Evolutionary conservation across 2,113 vertebrate species (phyloP), one percentile per base, ranked within the genome.

Genomic region (Polypterus bichir): DNA sequence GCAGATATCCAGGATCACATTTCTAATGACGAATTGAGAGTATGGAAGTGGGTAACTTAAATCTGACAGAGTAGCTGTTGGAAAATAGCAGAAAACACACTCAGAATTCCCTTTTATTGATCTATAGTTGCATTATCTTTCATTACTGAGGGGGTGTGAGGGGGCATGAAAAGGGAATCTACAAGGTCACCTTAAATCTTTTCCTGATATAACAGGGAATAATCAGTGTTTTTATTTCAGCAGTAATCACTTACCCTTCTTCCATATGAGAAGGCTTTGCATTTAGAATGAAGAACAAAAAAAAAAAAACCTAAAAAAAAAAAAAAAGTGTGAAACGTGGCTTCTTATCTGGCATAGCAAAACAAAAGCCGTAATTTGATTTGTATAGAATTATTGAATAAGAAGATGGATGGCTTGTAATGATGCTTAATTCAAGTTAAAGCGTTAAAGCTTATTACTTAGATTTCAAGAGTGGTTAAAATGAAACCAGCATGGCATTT

Each of bases 381-480:
- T 86, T 75, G 77, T 64, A 64, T 59, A 74, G 72, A 71, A 76
- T 79, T 78, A 76, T 76, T 81, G 70, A 75, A 76, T 76, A 68
- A 79, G 70, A 71, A 78, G 73, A 80, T 76, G 71, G 76, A 76
- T 75, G 77, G 78, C 73, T 68, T 63, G 65, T 81, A 83, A 83
- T 81, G 72, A 77, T 69, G 72, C 70, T 69, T 84, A 82, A 85
- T 86, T 86, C 77, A 54, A 66, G 77, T 79, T 75, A 78, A 80
- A 75, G 80, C 71, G 47, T 77, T 71, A 65, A 71, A 73, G 72
- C 75, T 76, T 79, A 80, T 86, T 82, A 82, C 81, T 86, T 80
- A 80, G 71, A 69, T 66, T 62, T 57, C 71, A 82, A 78, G 81
- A 70, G 77, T 81, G 81, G 78, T 80, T 85, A 79, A 79, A 81